phyloP scores from a whole-genome alignment of 2,113 vertebrate genomes.

The Ia io region DNA sequence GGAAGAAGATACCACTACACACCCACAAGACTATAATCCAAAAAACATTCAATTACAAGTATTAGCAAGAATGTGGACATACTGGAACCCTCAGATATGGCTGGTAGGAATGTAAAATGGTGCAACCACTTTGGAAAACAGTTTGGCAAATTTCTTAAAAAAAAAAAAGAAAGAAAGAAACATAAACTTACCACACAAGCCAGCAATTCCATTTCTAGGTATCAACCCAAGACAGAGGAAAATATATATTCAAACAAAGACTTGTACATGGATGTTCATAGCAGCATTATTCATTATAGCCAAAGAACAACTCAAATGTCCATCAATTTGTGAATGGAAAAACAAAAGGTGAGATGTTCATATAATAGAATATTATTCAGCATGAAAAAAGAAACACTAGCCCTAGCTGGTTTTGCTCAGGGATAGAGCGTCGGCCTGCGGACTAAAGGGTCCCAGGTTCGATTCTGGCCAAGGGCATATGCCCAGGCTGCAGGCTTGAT shows the following conservation, averaged over 20 bases:
- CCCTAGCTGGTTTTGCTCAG: too few relatives aligned
- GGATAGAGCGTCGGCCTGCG: too few relatives aligned
- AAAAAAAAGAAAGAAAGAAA: neutral
- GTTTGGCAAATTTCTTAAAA: neutral
- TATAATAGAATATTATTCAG: neutral
- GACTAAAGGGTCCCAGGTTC: too few relatives aligned
- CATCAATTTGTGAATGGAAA: neutral
- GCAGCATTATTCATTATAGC: neutral
- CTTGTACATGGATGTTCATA: neutral
- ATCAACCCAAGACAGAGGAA: neutral
- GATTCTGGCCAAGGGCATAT: too few relatives aligned
- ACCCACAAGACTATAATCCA: neutral
- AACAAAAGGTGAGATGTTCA: neutral
- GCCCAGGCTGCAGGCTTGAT: too few relatives aligned
- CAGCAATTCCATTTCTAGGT: neutral
- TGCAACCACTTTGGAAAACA: neutral
- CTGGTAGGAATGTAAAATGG: neutral
- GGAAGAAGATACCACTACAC: neutral
- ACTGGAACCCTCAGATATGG: rapidly evolving
- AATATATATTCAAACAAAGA: neutral
- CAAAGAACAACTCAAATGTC: neutral
- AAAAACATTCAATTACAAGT: neutral
- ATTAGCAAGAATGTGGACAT: neutral
- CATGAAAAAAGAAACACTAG: neutral
- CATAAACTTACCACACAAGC: neutral